Base-by-base conservation (phyloP, 2,113 vertebrate genomes). In the Prochilodus magdalenae region DNA sequence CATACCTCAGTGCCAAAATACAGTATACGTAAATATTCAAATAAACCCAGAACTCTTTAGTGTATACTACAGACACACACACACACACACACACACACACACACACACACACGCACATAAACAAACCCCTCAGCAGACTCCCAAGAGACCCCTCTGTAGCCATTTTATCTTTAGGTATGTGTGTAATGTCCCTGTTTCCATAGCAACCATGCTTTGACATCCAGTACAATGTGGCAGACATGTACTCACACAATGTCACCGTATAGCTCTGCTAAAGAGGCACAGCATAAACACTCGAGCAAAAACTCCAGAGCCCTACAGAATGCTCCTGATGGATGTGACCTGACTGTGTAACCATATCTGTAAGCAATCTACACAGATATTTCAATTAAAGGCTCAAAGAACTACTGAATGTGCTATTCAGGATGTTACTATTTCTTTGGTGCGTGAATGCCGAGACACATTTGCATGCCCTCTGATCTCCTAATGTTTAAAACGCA, bases 141-240 rank as follows among this genome's bases (percentile, higher is more conserved):
- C 75, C 71, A 53, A 62, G 70, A 78, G 75, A 33, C 75, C 82
- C 77, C 77, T 81, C 63, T 78, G 72, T 55, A 79, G 63, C 77
- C 71, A 78, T 36, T 40, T n/a, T 81, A 75, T 65, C 29, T 67
- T 83, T 69, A 80, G 75, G 40, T 86, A 71, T 72, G 29, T 62
- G 55, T 67, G 73, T 40, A 75, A 79, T 51, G 30, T 62, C 59
- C 75, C 57, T 65, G 84, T 85, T 87, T 81, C 84, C 79, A 84
- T 87, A 74, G 84, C 81, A 84, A 84, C 75, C 24, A n/a, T 24
- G 53, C 26, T 73, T 36, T 74, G 70, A 77, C 83, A 77, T 81
- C 71, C 75, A 80, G 79, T 55, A 74, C 55, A 77, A 74, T 72
- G 84, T 75, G 70, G 78, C 78, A 30, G 62, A 75, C 75, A 78